Evolutionary conservation across 2,797 vertebrate species (phyloP), one percentile per base, ranked within the genome.

Genomic region (Gorsachius magnificus): DNA sequence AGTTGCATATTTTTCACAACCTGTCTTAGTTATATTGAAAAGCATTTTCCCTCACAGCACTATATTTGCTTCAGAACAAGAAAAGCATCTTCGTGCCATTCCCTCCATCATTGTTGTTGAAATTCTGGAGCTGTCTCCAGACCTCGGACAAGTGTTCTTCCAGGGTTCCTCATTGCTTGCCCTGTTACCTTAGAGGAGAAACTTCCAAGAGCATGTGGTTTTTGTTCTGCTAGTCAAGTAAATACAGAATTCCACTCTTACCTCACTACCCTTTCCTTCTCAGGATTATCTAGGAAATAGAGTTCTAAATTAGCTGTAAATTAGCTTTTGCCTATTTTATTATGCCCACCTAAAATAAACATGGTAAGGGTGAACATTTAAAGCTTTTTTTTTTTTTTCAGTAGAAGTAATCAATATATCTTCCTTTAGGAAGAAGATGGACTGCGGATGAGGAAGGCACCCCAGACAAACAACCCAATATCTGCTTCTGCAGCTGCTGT

Each of bases 371-470:
- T 33, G 46, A 76, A 24, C 25, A 41, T 48, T 65, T 22, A 12
- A 56, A 78, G 45, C 7, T 38, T 38, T 38, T 38, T 38, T 6
- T 41, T 54, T 25, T 25, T 25, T 22, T 48, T 29, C 28, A 36
- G 13, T 64, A 16, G 50, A 81, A 68, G 48, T 95, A 68, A 93
- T 64, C 21, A 11, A 1, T 16, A 0, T 65, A 4, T 83, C 20
- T 54, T 90, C 43, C 84, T 75, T 15, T 72, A 99, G 99, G 99
- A 99, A 97, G 99, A 99, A 91, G 99, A 99, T 16, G 99, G 99
- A 36, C 98, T 99, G 95, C 98, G 99, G 97, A 99, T 99, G 99
- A 99, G 99, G 98, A 99, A 99, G 99, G 96, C 97, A 18, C 98
- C 98, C 64, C 97, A 98, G 95, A 98, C 98, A 95, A 99, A 98